A percentile compares a stretch with the other conserved stretches of the same genome.
Conservation (phyloP, 1,140 invertebrate genomes). For the Drosophila repleta region DNA sequence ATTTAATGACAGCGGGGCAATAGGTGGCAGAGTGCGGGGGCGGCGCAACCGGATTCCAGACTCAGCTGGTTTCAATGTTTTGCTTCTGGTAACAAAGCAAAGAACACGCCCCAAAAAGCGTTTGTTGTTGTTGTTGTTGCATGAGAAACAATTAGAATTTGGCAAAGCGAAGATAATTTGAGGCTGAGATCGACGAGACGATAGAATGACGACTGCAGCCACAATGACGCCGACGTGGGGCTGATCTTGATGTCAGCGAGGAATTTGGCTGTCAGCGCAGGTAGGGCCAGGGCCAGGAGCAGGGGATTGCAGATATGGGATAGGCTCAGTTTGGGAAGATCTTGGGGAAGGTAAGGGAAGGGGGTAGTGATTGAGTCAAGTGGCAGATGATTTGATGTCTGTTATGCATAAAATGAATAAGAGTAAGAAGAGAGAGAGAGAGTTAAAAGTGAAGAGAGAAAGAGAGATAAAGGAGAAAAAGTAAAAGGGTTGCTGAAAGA, state of each 20-base stretch:
- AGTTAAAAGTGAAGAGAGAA: too few species aligned
- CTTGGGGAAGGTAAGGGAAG: too few species aligned
- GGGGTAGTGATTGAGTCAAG: too few species aligned
- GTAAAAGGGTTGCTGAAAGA: too few species aligned
- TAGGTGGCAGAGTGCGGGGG: background rate
- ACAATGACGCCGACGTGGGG: slow-evolving; percentile 10
- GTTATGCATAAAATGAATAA: too few species aligned
- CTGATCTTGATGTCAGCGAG: slow-evolving; percentile 4
- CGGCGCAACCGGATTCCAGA: slow-evolving; percentile 33
- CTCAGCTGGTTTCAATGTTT: slow-evolving; percentile 63
- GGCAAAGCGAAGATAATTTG: slow-evolving; percentile 80
- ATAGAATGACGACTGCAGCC: slow-evolving; percentile 58
- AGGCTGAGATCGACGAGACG: slow-evolving; percentile 74
- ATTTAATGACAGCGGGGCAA: slow-evolving; percentile 56
- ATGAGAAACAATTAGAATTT: slow-evolving; percentile 75
- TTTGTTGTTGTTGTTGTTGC: slow-evolving; percentile 50
- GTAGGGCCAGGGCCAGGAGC: background rate
- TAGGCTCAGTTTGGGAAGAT: background rate
- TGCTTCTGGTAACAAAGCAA: slow-evolving; percentile 64
- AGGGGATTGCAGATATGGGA: background rate
- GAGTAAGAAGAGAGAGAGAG: too few species aligned
- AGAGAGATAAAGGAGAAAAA: too few species aligned
- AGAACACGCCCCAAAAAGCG: slow-evolving; percentile 72
- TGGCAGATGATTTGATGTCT: too few species aligned
- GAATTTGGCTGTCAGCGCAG: slow-evolving; percentile 2